Percentiles rank a stretch among this genome's conserved stretches.
phyloP scores from a whole-genome alignment of 2,888 invertebrate species.

The Dicyrtomina minuta region DNA sequence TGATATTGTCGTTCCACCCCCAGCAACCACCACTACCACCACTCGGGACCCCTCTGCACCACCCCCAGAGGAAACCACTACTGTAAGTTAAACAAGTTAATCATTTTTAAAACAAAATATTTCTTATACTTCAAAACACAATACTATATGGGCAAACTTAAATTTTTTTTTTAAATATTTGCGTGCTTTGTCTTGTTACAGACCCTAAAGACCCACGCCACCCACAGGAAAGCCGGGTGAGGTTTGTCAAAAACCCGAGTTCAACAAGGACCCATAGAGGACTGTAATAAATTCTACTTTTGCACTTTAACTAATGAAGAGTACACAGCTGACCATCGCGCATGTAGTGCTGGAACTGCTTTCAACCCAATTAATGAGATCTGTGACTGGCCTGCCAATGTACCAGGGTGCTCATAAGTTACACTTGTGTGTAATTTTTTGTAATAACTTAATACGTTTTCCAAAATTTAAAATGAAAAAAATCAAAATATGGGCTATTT shows the following conservation, averaged over 20 bases:
- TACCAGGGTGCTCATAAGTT: slow-evolving; percentile 38
- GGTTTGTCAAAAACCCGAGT: slow-evolving; percentile 39
- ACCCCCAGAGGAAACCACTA: not conserved
- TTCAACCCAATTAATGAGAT: slow-evolving; percentile 31
- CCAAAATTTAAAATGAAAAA: too few species aligned
- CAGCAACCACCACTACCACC: slow-evolving; percentile 26
- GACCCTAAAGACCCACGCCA: too few species aligned
- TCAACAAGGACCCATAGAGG: slow-evolving; percentile 41
- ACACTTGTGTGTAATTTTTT: too few species aligned
- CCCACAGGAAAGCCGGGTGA: slow-evolving; percentile 1
- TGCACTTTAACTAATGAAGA: too few species aligned
- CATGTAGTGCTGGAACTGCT: slow-evolving; percentile 41
- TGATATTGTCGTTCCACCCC: slow-evolving; percentile 21
- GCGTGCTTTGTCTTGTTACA: too few species aligned
- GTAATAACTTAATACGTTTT: too few species aligned
- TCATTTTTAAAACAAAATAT: not conserved
- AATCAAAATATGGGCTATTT: too few species aligned
- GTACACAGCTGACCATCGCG: slow-evolving; percentile 31
- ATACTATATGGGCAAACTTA: not conserved
- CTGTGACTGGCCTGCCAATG: slow-evolving; percentile 36
- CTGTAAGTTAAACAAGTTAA: too few species aligned
- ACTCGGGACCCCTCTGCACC: not conserved
- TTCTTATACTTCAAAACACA: not conserved
- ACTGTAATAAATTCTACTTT: slow-evolving; percentile 36
- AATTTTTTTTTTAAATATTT: too few species aligned